These are phyloP conservation scores for Porites evermanni DNA, from an alignment of 92 coral and sea anemone genomes.

Conservation along the genomic window DNA sequence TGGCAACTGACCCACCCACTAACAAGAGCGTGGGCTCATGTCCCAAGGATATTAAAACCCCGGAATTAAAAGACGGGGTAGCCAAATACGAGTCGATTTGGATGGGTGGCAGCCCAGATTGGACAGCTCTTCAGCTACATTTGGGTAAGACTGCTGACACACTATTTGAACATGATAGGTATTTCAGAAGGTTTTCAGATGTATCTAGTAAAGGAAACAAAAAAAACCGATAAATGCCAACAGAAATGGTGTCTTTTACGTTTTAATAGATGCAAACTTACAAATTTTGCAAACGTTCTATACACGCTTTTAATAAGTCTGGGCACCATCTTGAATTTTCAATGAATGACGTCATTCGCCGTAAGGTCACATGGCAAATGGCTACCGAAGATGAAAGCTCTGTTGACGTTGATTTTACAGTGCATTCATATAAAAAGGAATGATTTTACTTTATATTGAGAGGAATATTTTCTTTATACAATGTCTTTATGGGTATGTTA, in stretches of 20 bases:
- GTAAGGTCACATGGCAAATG: no score
- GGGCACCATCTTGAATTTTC: no score
- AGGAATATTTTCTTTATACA: no score
- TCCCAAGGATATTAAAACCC: slow-evolving; percentile 26
- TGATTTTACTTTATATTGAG: no score
- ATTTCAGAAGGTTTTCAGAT: background rate
- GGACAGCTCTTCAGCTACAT: slow-evolving; percentile 43
- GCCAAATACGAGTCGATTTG: slow-evolving; percentile 35
- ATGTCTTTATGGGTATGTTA: no score
- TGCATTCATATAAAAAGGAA: background rate
- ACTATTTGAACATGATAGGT: background rate
- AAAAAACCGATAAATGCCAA: no score
- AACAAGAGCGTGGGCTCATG: slow-evolving; percentile 49
- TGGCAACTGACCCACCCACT: slow-evolving; percentile 44
- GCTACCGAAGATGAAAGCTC: no score
- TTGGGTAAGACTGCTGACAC: slow-evolving; percentile 13
- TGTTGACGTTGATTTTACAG: background rate
- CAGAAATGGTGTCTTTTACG: no score
- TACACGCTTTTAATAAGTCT: no score
- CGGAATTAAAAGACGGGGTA: background rate
- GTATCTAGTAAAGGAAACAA: background rate
- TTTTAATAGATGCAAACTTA: no score
- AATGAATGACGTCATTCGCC: no score
- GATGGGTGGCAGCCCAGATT: slow-evolving; percentile 46
- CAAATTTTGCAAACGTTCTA: no score